These are phyloP conservation scores for Rattus rattus DNA, from an alignment of 2,113 vertebrate genomes.

Conservation along the genomic window DNA sequence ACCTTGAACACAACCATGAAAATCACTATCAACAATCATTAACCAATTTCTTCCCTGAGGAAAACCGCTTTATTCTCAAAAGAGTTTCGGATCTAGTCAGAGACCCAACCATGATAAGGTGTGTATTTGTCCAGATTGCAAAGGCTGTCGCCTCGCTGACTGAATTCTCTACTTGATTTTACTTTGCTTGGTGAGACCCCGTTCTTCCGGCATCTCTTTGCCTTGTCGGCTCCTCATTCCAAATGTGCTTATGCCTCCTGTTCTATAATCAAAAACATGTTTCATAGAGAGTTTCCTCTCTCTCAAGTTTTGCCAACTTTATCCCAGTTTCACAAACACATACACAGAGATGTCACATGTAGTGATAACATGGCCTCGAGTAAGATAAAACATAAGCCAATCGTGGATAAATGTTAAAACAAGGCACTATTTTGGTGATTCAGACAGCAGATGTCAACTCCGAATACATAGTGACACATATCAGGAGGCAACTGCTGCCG, in stretches of 20 bases:
- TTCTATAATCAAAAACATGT: constrained; percentile 80
- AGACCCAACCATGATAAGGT: constrained; percentile 20
- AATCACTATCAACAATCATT: background rate
- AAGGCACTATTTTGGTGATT: constrained; percentile 76
- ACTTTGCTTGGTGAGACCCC: constrained; percentile 52
- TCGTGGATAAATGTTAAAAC: constrained; percentile 77
- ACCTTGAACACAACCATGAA: constrained; percentile 12
- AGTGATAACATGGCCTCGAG: constrained; percentile 71
- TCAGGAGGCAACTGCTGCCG: constrained; percentile 78
- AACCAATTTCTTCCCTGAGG: background rate
- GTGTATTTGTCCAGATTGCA: background rate
- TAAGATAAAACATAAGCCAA: constrained; percentile 81
- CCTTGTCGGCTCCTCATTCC: constrained; percentile 68
- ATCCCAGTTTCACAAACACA: constrained; percentile 82
- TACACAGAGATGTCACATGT: constrained; percentile 75
- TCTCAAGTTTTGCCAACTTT: constrained; percentile 83
- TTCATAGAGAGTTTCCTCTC: constrained; percentile 75
- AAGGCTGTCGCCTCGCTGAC: background rate
- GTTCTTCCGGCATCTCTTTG: constrained; percentile 39
- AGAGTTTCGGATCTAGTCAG: background rate
- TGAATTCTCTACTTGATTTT: constrained; percentile 6
- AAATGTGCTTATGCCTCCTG: constrained; percentile 80
- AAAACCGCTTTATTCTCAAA: constrained; percentile 25
- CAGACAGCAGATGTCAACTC: constrained; percentile 73
- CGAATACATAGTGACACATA: constrained; percentile 78